Percentiles rank a stretch among this genome's conserved stretches.
These are phyloP conservation scores for Papilio protenor DNA, from an alignment of 2,888 invertebrate genomes.

Conservation along the genomic window DNA sequence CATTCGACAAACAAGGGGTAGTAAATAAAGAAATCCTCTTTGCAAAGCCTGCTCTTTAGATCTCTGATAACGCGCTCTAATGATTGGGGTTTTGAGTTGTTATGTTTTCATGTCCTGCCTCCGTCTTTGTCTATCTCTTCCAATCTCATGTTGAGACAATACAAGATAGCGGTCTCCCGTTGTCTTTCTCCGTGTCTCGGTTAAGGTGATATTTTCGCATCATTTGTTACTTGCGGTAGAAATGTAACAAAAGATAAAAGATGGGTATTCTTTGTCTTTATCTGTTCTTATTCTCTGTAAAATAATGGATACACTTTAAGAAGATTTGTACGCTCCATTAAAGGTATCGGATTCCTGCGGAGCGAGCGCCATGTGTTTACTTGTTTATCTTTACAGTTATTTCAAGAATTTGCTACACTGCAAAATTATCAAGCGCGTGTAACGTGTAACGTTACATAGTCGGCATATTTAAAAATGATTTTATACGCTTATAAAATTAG, in stretches of 20 bases:
- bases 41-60: background rate
- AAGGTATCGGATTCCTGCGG: constrained; percentile 21
- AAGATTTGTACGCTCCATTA: constrained; percentile 18
- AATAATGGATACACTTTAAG: constrained; percentile 19
- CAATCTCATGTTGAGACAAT: constrained; percentile 31
- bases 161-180: constrained; percentile 25
- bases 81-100: constrained; percentile 10
- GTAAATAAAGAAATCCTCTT: background rate
- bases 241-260: constrained; percentile 13
- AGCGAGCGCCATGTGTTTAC: background rate
- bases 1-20: background rate
- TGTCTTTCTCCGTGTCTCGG: background rate
- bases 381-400: constrained; percentile 10
- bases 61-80: constrained; percentile 1
- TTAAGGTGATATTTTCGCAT: constrained; percentile 24
- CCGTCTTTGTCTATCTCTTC: constrained; percentile 15
- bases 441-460: background rate
- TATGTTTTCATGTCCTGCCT: constrained; percentile 10
- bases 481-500: no score
- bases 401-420: background rate
- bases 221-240: constrained; percentile 11
- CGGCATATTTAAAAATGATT: background rate
- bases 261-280: constrained; percentile 4
- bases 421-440: background rate
- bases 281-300: background rate